Evolutionary conservation across 2,113 vertebrate species (phyloP).

Genomic region (Pungitius pungitius): DNA sequence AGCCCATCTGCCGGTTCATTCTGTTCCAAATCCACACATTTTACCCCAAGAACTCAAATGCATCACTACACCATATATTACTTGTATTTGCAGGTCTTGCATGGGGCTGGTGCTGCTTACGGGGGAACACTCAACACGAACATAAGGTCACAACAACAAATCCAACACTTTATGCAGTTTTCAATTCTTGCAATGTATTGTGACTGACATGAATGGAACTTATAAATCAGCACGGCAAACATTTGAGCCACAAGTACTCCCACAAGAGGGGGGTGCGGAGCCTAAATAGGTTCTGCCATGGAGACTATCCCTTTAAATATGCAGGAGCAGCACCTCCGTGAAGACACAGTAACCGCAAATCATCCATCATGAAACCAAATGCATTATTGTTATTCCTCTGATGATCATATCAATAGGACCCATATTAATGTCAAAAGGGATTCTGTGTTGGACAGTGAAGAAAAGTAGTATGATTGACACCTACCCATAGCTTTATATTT

Average conservation of each 20-base stretch:
- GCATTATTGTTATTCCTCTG: neutral
- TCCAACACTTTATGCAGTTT: neutral
- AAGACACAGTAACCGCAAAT: neutral
- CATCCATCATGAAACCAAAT: neutral
- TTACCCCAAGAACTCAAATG: no score
- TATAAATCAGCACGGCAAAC: neutral
- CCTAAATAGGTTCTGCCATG: neutral
- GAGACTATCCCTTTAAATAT: neutral
- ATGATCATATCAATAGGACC: constrained; percentile 18
- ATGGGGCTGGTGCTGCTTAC: neutral
- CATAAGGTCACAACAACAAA: neutral
- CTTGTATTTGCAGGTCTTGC: neutral
- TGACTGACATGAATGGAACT: neutral
- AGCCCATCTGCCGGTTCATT: neutral
- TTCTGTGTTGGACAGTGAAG: neutral
- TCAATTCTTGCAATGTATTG: neutral
- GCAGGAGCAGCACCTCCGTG: neutral
- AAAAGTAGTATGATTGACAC: constrained; percentile 6
- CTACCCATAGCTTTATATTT: no score
- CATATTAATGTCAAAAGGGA: neutral
- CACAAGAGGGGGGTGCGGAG: no score
- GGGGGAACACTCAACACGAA: neutral
- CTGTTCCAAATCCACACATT: neutral
- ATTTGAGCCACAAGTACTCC: neutral
- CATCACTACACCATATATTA: neutral